Conservation (phyloP, 2,797 vertebrate species). For the Protosalanx chinensis region DNA sequence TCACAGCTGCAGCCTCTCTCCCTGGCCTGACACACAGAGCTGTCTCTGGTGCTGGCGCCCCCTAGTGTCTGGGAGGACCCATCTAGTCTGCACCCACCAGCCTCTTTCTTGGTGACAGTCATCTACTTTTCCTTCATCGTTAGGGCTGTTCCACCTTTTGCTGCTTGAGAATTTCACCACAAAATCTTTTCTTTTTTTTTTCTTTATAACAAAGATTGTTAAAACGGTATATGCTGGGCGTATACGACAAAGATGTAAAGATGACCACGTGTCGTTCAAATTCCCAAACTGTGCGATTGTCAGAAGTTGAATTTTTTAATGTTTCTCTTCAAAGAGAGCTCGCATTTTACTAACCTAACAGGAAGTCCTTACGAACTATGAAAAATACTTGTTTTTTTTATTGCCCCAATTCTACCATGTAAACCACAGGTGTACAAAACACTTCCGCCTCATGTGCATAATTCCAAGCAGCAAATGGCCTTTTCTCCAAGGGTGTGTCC, state of each 20-base stretch:
- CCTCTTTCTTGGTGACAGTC: conserved; percentile 10
- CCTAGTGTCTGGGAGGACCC: conserved; percentile 59
- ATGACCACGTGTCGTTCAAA: conserved; percentile 1
- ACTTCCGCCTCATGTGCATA: conserved; percentile 33
- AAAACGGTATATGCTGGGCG: conserved; percentile 43
- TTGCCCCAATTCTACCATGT: conserved; percentile 16
- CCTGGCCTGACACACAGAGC: conserved; percentile 60
- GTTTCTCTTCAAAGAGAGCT: conserved; percentile 13
- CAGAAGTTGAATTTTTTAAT: conserved; percentile 25
- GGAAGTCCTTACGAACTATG: conserved; percentile 32
- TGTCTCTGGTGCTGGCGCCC: conserved; percentile 63
- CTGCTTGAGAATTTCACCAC: conserved; percentile 68
- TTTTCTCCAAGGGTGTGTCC: conserved; percentile 50
- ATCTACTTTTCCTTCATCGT: conserved; percentile 45
- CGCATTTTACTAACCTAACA: conserved; percentile 35
- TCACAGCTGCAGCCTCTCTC: conserved; percentile 28
- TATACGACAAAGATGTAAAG: conserved; percentile 28
- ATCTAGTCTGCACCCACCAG: conserved; percentile 20
- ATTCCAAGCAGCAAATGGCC: conserved; percentile 72
- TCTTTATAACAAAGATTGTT: conserved; percentile 30
- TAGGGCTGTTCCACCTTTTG: conserved; percentile 61
- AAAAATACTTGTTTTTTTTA: not conserved
- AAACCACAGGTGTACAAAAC: conserved; percentile 33
- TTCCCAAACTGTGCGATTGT: conserved; percentile 20
- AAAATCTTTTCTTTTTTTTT: conserved; percentile 18